phyloP scores from a whole-genome alignment of 2,888 invertebrate species.

The Asteroscopus sphinx region DNA sequence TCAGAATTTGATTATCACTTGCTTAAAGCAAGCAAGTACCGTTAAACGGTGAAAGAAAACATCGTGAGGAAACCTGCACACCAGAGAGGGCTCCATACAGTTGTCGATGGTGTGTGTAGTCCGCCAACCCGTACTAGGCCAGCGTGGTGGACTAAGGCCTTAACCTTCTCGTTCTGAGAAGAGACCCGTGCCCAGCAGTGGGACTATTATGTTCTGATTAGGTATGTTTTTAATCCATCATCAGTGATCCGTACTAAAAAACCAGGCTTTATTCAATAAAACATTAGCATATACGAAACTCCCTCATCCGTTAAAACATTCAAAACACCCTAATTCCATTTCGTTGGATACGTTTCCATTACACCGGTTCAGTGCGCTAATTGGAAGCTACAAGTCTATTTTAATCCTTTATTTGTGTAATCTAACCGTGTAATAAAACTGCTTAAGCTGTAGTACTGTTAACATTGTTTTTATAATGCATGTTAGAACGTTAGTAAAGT shows the following conservation, averaged over 20 bases:
- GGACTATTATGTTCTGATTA: no score
- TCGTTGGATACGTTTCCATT: slow-evolving; percentile 52
- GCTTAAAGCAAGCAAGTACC: no score
- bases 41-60: no score
- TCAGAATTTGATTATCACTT: no score
- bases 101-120: no score
- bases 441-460: slow-evolving; percentile 1
- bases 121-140: no score
- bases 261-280: slow-evolving; percentile 22
- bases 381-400: slow-evolving; percentile 34
- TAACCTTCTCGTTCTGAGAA: no score
- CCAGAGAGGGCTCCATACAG: no score
- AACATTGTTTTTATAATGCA: slow-evolving; percentile 14
- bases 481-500: slow-evolving; percentile 19
- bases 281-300: slow-evolving; percentile 14
- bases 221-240: slow-evolving; percentile 19
- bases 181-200: no score
- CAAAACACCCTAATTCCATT: slow-evolving; percentile 47
- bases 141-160: no score
- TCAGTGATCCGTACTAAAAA: slow-evolving; percentile 8
- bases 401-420: slow-evolving; percentile 22
- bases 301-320: slow-evolving; percentile 36
- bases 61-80: no score
- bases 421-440: slow-evolving; percentile 10
- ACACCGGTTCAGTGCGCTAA: slow-evolving; percentile 39